These are phyloP conservation scores for Talpa occidentalis DNA, from an alignment of 2,113 vertebrate species.

Conservation along the genomic window DNA sequence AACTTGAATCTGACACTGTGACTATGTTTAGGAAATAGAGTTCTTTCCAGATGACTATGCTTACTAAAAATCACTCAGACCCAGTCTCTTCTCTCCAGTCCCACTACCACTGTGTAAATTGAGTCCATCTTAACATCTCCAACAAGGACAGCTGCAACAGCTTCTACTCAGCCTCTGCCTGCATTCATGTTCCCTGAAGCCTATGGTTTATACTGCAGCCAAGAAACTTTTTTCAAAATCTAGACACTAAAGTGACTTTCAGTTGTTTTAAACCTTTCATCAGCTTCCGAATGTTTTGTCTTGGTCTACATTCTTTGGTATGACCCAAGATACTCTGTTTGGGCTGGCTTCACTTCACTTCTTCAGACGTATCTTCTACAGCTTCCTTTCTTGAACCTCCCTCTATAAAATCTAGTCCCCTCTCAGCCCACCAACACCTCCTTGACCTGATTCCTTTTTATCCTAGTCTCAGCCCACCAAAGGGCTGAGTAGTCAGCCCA, in stretches of 20 bases:
- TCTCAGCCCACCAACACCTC: neutral
- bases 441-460: neutral
- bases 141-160: accelerated
- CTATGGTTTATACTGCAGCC: neutral
- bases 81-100: neutral
- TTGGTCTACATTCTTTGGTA: neutral
- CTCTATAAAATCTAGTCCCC: neutral
- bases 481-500: no score
- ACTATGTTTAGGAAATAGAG: neutral
- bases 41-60: neutral
- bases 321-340: neutral
- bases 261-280: constrained; percentile 31
- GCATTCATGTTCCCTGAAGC: neutral
- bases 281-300: neutral
- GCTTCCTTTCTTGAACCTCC: neutral
- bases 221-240: neutral
- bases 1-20: neutral
- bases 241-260: neutral
- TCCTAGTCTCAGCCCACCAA: neutral
- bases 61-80: neutral
- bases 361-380: neutral
- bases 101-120: neutral
- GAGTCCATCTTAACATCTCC: neutral
- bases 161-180: neutral
- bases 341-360: neutral